Evolutionary conservation across 2,888 invertebrate species (phyloP).

Genomic region (Hirtodrosophila duncani): DNA sequence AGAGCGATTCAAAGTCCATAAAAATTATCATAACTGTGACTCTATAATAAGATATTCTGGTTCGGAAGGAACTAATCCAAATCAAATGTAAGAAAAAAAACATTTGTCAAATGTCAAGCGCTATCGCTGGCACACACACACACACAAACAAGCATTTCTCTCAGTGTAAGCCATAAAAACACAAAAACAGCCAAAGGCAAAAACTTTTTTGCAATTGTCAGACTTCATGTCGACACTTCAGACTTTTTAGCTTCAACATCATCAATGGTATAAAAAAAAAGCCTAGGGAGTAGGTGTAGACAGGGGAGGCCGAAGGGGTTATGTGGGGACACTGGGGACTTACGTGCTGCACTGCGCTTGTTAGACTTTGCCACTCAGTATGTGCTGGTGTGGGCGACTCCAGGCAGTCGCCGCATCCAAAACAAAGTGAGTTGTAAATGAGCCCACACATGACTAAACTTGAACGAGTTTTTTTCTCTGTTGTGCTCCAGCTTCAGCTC

Average conservation of each 20-base stretch:
- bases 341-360: conserved; percentile 43
- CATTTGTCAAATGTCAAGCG: too few relatives aligned
- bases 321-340: too few relatives aligned
- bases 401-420: conserved; percentile 24
- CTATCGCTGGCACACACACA: conserved; percentile 1
- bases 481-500: too few relatives aligned
- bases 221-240: conserved; percentile 69
- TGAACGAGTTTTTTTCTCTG: conserved; percentile 31
- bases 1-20: too few relatives aligned
- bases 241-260: conserved; percentile 22
- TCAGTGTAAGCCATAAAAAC: conserved; percentile 23
- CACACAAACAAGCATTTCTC: neutral
- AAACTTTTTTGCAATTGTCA: conserved; percentile 67
- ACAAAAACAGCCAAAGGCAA: too few relatives aligned
- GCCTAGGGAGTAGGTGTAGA: neutral
- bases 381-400: too few relatives aligned
- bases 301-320: neutral
- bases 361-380: too few relatives aligned
- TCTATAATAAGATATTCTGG: too few relatives aligned
- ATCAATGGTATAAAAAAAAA: neutral
- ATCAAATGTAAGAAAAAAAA: too few relatives aligned
- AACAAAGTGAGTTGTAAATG: conserved; percentile 66
- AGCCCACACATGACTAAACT: conserved; percentile 59
- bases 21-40: too few relatives aligned
- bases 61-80: too few relatives aligned